These are phyloP conservation scores for Euspilapteryx auroguttella DNA, from an alignment of 2,888 invertebrate genomes.

Conservation along the genomic window DNA sequence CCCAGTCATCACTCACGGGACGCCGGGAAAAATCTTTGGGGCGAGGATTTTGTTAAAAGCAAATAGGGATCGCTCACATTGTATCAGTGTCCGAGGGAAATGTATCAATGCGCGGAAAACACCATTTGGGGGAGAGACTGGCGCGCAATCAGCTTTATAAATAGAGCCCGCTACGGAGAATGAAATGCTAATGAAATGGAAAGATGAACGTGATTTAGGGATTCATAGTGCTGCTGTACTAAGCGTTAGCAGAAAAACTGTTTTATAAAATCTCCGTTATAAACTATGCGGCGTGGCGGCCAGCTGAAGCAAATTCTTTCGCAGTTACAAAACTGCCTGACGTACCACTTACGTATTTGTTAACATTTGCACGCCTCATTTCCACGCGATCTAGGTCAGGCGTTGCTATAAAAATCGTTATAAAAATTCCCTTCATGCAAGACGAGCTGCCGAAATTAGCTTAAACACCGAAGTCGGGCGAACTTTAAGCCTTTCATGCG, in stretches of 20 bases:
- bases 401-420: conserved; percentile 12
- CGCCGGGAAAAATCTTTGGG: background rate
- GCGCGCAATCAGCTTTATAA: conserved; percentile 1
- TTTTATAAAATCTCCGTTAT: too few species aligned
- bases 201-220: background rate
- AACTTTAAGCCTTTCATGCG: conserved; percentile 39
- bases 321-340: too few species aligned
- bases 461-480: conserved; percentile 27
- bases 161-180: background rate
- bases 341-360: too few species aligned
- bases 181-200: conserved; percentile 1
- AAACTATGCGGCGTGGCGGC: too few species aligned
- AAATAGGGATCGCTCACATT: background rate
- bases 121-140: background rate
- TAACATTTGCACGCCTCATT: too few species aligned
- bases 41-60: background rate
- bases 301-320: too few species aligned
- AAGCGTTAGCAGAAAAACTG: too few species aligned
- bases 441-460: conserved; percentile 33
- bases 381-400: conserved; percentile 10
- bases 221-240: too few species aligned
- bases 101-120: background rate
- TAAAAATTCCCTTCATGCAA: conserved; percentile 4
- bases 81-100: background rate
- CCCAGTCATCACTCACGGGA: background rate